Conservation (phyloP, 2,888 invertebrate species). For the Aleiodes alternator region DNA sequence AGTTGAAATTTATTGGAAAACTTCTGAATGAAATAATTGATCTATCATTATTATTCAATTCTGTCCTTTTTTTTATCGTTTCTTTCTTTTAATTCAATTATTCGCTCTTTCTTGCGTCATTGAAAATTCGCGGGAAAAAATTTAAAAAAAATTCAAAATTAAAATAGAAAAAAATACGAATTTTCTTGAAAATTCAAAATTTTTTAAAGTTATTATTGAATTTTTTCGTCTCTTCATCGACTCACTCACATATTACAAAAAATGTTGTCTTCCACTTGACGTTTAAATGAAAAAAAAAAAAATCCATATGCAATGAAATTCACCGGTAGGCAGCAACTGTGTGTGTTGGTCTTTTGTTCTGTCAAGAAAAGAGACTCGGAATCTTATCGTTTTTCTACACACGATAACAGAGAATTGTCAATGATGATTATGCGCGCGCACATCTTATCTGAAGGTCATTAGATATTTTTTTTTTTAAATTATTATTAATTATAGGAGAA, state of each 20-base stretch:
- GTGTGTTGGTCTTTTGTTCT: constrained; percentile 13
- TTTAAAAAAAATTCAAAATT: background rate
- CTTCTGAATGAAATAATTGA: too few species aligned
- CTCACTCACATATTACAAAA: too few species aligned
- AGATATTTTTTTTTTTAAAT: background rate
- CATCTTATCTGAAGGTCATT: constrained; percentile 19
- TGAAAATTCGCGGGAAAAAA: background rate
- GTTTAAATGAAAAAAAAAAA: background rate
- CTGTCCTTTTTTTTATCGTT: too few species aligned
- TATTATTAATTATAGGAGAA: constrained; percentile 10
- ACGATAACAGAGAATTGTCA: constrained; percentile 22
- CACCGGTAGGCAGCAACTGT: constrained; percentile 17
- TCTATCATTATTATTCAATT: too few species aligned
- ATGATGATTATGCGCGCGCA: constrained; percentile 27
- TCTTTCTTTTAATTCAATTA: too few species aligned
- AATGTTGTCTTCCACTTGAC: too few species aligned
- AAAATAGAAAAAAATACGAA: background rate
- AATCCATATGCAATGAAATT: constrained; percentile 1
- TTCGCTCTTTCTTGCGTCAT: too few species aligned
- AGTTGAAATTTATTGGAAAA: too few species aligned
- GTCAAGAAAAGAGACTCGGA: constrained; percentile 28
- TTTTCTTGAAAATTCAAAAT: background rate
- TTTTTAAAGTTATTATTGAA: too few species aligned
- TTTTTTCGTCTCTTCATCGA: too few species aligned
- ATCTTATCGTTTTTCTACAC: constrained; percentile 27